Evolutionary conservation across 92 coral and sea anemone species (phyloP).

Genomic region (Ricordea florida): DNA sequence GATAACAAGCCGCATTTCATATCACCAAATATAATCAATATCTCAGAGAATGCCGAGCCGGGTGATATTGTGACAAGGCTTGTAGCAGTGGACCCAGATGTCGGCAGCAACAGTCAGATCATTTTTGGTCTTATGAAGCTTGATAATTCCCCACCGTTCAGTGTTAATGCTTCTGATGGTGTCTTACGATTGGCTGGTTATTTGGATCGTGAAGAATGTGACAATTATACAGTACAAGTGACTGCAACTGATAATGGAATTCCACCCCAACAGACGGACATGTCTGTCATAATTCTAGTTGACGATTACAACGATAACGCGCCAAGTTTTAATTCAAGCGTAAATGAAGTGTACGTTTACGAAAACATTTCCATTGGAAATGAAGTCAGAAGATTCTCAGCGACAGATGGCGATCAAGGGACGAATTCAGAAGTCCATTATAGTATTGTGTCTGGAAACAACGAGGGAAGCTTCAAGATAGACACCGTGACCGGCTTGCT

Average conservation of each 20-base stretch:
- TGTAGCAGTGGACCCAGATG: slow-evolving; percentile 78
- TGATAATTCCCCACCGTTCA: slow-evolving; percentile 76
- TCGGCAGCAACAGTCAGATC: slow-evolving; percentile 78
- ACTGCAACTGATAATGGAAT: slow-evolving; percentile 90
- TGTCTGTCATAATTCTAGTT: slow-evolving; percentile 66
- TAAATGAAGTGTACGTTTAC: slow-evolving; percentile 37
- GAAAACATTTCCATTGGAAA: slow-evolving; percentile 83
- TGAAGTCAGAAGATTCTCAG: slow-evolving; percentile 56
- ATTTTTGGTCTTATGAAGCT: slow-evolving; percentile 64
- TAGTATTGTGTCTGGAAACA: slow-evolving; percentile 71
- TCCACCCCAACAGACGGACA: slow-evolving; percentile 58
- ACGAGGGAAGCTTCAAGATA: slow-evolving; percentile 67
- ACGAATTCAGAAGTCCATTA: slow-evolving; percentile 82
- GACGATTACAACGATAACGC: slow-evolving; percentile 92
- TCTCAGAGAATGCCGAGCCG: slow-evolving; percentile 77
- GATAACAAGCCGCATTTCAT: slow-evolving; percentile 84
- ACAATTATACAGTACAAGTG: slow-evolving; percentile 66
- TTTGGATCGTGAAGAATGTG: slow-evolving; percentile 79
- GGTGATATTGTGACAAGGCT: slow-evolving; percentile 74
- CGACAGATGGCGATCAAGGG: slow-evolving; percentile 82
- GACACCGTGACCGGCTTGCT: slow-evolving; percentile 69
- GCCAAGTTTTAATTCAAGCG: slow-evolving; percentile 71
- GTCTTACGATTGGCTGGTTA: slow-evolving; percentile 74
- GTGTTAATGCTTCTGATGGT: slow-evolving; percentile 62
- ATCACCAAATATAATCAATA: slow-evolving; percentile 75